Conservation (phyloP, 92 coral and sea anemone species). For the Bergia sp. region DNA sequence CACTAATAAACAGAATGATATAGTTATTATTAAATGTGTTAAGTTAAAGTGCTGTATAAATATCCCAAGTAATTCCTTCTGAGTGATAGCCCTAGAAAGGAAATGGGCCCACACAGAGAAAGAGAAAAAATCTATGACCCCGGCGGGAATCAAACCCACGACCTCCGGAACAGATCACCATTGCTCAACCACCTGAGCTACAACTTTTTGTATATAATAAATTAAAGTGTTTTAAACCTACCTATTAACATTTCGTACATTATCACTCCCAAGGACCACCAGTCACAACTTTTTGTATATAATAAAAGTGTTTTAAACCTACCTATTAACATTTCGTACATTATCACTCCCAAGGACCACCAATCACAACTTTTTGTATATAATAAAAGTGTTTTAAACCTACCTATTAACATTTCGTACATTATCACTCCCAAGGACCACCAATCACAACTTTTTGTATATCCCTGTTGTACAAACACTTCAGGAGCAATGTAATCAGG, state of each 20-base stretch:
- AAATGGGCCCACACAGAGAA: no score
- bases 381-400: neutral
- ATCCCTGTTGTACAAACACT: conserved; percentile 90
- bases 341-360: conserved; percentile 80
- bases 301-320: conserved; percentile 2
- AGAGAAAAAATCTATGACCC: no score
- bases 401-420: conserved; percentile 98
- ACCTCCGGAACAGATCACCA: no score
- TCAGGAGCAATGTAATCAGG: conserved; percentile 99
- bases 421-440: conserved; percentile 97
- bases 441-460: conserved; percentile 93
- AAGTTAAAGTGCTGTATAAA: no score
- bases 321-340: conserved; percentile 99
- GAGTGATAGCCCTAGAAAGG: no score
- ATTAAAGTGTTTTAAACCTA: conserved; percentile 38
- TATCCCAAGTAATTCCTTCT: no score
- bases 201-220: neutral
- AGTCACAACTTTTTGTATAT: neutral
- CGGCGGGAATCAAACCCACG: no score
- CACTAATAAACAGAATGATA: no score
- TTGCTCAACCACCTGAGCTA: no score
- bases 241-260: conserved; percentile 99
- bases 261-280: conserved; percentile 77
- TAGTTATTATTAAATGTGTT: no score
- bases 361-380: neutral